Evolutionary conservation across 2,113 vertebrate genomes (phyloP).

Genomic region (Ptychochromis oligacanthus): DNA sequence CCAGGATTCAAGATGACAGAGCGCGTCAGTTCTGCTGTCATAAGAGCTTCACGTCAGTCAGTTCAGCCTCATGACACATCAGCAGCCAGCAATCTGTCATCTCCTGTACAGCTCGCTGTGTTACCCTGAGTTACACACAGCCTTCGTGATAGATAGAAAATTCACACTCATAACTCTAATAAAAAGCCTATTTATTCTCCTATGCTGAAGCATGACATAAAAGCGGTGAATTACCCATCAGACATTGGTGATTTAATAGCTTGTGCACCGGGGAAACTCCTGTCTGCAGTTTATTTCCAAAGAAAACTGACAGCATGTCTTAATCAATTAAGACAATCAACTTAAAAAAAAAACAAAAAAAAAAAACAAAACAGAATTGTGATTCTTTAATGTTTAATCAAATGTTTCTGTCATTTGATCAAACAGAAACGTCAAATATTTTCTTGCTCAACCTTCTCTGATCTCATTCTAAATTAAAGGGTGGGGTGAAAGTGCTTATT

Average conservation of each 20-base stretch:
- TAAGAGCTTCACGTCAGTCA: constrained; percentile 42
- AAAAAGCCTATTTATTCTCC: not conserved
- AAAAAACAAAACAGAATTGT: not conserved
- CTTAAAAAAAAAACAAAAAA: not conserved
- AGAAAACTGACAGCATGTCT: not conserved
- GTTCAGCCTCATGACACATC: constrained; percentile 28
- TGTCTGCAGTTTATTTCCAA: not conserved
- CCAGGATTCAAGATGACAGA: constrained; percentile 14
- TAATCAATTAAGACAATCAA: not conserved
- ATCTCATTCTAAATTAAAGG: not conserved
- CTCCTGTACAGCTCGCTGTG: constrained; percentile 7
- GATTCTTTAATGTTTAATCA: not conserved
- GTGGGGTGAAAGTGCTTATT: not conserved
- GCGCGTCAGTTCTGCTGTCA: constrained; percentile 19
- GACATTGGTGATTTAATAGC: not conserved
- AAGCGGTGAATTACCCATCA: not conserved
- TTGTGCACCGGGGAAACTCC: not conserved
- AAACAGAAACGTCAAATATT: not conserved
- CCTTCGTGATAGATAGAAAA: not conserved
- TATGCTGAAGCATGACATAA: not conserved
- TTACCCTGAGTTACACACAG: not conserved
- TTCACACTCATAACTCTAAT: not conserved
- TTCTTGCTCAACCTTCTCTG: not conserved
- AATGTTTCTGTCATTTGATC: not conserved
- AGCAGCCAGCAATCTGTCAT: constrained; percentile 18